Percentiles rank a stretch among this genome's conserved stretches.
Evolutionary conservation across 2,888 invertebrate genomes (phyloP).

Genomic region (Corythucha ciliata): DNA sequence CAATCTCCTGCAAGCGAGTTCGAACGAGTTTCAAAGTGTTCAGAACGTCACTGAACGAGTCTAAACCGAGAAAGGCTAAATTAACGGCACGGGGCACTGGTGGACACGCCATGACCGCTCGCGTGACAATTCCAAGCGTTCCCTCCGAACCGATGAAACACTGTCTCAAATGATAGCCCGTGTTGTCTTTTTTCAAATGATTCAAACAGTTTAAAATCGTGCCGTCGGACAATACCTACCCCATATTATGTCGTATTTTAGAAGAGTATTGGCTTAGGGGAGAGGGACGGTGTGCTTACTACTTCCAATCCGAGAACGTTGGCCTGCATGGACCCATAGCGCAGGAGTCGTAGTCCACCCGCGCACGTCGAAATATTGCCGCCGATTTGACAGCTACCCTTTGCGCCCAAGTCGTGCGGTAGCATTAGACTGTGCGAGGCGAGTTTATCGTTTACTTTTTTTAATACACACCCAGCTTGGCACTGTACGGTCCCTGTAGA

Average conservation of each 20-base stretch:
- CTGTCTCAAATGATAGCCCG: slow-evolving; percentile 93
- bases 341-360: slow-evolving; percentile 83
- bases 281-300: slow-evolving; percentile 45
- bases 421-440: slow-evolving; percentile 70
- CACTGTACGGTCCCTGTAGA: slow-evolving; percentile 61
- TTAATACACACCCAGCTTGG: slow-evolving; percentile 89
- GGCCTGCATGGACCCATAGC: slow-evolving; percentile 92
- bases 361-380: slow-evolving; percentile 96
- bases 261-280: too few species aligned
- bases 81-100: slow-evolving; percentile 70
- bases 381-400: slow-evolving; percentile 90
- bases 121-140: slow-evolving; percentile 87
- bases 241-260: neutral
- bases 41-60: slow-evolving; percentile 68
- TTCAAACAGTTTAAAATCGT: slow-evolving; percentile 75
- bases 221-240: slow-evolving; percentile 72
- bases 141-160: slow-evolving; percentile 97
- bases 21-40: slow-evolving; percentile 66
- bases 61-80: slow-evolving; percentile 78
- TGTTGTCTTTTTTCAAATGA: slow-evolving; percentile 89
- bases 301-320: slow-evolving; percentile 84
- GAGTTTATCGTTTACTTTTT: slow-evolving; percentile 68
- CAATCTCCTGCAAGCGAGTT: slow-evolving; percentile 68
- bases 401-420: slow-evolving; percentile 94
- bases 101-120: slow-evolving; percentile 84